Percentiles rank a stretch among this genome's conserved stretches.
Evolutionary conservation across 2,888 invertebrate genomes (phyloP).

Genomic region (Cantharis rufa): DNA sequence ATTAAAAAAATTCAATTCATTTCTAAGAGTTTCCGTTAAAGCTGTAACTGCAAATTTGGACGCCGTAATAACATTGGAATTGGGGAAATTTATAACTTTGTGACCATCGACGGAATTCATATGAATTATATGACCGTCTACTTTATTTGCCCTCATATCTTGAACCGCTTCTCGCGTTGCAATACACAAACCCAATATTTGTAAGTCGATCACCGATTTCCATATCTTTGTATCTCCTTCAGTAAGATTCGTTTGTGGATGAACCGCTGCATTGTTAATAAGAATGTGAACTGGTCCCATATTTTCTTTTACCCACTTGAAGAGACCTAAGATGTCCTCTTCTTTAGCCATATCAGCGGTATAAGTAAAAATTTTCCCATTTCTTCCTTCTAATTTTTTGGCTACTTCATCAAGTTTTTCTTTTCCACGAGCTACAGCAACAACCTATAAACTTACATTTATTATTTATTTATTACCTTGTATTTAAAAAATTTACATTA

Average conservation of each 20-base stretch:
- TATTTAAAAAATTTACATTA: not conserved
- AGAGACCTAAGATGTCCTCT: constrained; percentile 26
- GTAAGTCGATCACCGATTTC: constrained; percentile 37
- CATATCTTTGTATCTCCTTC: constrained; percentile 36
- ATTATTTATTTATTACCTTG: not conserved
- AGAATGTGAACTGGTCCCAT: constrained; percentile 31
- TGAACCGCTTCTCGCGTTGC: constrained; percentile 34
- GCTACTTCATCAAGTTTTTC: constrained; percentile 5
- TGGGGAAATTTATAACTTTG: not conserved
- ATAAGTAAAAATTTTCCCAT: constrained; percentile 18
- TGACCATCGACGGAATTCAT: constrained; percentile 1
- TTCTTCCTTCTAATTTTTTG: not conserved
- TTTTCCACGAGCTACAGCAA: not conserved
- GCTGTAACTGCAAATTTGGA: constrained; percentile 8
- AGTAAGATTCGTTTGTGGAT: constrained; percentile 12
- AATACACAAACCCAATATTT: constrained; percentile 33
- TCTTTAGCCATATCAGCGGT: constrained; percentile 26
- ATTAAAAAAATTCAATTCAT: not conserved
- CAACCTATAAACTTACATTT: not conserved
- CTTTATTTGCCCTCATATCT: constrained; percentile 33
- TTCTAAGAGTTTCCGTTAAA: not conserved
- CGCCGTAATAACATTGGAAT: not conserved
- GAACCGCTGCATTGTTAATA: constrained; percentile 33
- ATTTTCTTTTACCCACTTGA: constrained; percentile 27
- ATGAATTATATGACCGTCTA: constrained; percentile 20